A percentile compares a stretch with the other conserved stretches of the same genome.
Evolutionary conservation across 2,797 vertebrate species (phyloP).

Genomic region (Enteromius unitaeniatus): DNA sequence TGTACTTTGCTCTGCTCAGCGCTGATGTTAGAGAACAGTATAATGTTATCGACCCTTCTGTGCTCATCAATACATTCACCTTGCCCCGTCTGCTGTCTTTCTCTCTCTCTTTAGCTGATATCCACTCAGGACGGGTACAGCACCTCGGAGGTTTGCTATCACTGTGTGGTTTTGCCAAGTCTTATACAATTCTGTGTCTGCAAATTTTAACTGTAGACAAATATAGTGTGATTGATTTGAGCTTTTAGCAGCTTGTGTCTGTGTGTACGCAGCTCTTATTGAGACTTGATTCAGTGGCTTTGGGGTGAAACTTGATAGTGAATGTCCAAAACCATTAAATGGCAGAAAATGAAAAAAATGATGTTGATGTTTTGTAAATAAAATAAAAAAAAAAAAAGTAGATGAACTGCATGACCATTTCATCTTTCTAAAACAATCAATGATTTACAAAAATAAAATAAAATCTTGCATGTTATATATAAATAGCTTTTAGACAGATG

Average conservation of each 20-base stretch:
- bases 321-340: neutral
- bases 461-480: neutral
- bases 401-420: neutral
- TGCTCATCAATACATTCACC: slow-evolving; percentile 81
- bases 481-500: neutral
- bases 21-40: slow-evolving; percentile 69
- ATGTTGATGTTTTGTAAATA: neutral
- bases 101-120: slow-evolving; percentile 88
- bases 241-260: slow-evolving; percentile 25
- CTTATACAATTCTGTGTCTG: slow-evolving; percentile 46
- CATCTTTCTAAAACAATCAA: neutral
- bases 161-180: slow-evolving; percentile 51
- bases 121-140: slow-evolving; percentile 96
- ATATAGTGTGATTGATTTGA: slow-evolving; percentile 25
- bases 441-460: neutral
- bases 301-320: neutral
- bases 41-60: slow-evolving; percentile 74
- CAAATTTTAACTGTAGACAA: slow-evolving; percentile 35
- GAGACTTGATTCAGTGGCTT: neutral
- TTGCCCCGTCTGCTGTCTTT: slow-evolving; percentile 73
- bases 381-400: neutral
- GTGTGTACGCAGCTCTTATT: slow-evolving; percentile 14
- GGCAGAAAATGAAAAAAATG: neutral
- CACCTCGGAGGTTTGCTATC: slow-evolving; percentile 91
- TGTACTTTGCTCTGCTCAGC: slow-evolving; percentile 72